These are phyloP conservation scores for Phaonia tiefii DNA, from an alignment of 2,888 invertebrate genomes.

Conservation along the genomic window DNA sequence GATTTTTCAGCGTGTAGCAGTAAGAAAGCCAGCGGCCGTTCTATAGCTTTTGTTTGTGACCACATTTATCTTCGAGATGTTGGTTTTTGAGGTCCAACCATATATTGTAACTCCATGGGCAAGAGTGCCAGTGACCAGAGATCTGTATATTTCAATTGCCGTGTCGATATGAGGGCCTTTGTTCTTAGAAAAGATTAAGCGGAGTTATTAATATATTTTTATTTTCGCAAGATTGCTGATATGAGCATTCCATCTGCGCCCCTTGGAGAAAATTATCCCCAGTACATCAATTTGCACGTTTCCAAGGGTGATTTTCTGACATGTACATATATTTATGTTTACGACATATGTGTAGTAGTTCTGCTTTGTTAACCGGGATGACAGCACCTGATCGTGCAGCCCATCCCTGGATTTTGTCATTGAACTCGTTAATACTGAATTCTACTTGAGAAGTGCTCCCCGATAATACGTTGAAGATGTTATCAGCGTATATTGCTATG, in stretches of 20 bases:
- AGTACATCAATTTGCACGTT: background rate
- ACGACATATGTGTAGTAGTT: constrained; percentile 18
- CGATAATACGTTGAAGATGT: background rate
- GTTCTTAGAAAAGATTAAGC: constrained; percentile 38
- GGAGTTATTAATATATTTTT: constrained; percentile 42
- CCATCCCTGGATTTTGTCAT: constrained; percentile 1
- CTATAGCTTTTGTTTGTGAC: too few species aligned
- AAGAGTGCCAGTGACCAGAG: too few species aligned
- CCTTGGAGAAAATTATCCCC: constrained; percentile 18
- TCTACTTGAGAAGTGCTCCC: background rate
- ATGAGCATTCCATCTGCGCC: constrained; percentile 22
- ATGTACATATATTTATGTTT: background rate
- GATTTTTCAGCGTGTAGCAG: too few species aligned
- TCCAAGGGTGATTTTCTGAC: background rate
- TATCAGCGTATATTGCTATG: background rate
- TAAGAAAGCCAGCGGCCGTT: background rate
- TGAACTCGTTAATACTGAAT: too few species aligned
- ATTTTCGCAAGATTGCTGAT: constrained; percentile 16
- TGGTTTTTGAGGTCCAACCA: too few species aligned
- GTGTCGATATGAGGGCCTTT: constrained; percentile 56
- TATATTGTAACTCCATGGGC: too few species aligned
- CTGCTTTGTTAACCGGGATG: background rate
- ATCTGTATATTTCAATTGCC: constrained; percentile 32
- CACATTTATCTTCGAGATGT: too few species aligned
- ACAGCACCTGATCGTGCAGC: background rate